These are phyloP conservation scores for Mallotus villosus DNA, from an alignment of 2,797 vertebrate species.

Conservation along the genomic window DNA sequence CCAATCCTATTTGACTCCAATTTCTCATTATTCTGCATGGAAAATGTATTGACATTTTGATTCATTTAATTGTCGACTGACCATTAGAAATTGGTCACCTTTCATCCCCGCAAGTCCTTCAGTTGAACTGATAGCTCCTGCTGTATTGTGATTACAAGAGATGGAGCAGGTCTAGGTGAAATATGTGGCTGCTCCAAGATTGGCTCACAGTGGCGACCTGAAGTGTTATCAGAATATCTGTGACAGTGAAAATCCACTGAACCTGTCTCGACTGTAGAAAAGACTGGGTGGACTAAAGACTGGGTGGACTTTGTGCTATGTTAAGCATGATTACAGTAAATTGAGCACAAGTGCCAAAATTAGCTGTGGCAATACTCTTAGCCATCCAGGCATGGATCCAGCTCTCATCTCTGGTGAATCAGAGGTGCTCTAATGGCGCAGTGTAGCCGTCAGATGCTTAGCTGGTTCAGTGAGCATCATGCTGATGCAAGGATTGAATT, in stretches of 20 bases:
- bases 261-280: slow-evolving; percentile 21
- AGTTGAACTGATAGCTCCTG: slow-evolving; percentile 10
- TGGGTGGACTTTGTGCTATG: slow-evolving; percentile 13
- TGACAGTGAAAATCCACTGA: slow-evolving; percentile 25
- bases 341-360: slow-evolving; percentile 37
- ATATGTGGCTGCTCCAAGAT: slow-evolving; percentile 16
- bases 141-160: slow-evolving; percentile 43
- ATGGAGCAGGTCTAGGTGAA: slow-evolving; percentile 32
- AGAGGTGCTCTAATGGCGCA: slow-evolving; percentile 44
- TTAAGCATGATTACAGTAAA: slow-evolving; percentile 20
- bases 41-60: slow-evolving; percentile 20
- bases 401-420: slow-evolving; percentile 44
- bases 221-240: slow-evolving; percentile 15
- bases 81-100: slow-evolving; percentile 24
- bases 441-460: slow-evolving; percentile 42
- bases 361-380: slow-evolving; percentile 38
- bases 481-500: slow-evolving; percentile 44
- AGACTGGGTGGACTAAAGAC: slow-evolving; percentile 10
- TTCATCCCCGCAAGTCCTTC: background rate
- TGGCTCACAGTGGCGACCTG: slow-evolving; percentile 18
- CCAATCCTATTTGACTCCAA: background rate
- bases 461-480: slow-evolving; percentile 47
- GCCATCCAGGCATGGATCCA: slow-evolving; percentile 43
- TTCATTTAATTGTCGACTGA: slow-evolving; percentile 22
- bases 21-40: background rate